Evolutionary conservation across 64 coral and sea anemone genomes (phyloP), one percentile per base, ranked within the genome.

Genomic region (Porites lutea): DNA sequence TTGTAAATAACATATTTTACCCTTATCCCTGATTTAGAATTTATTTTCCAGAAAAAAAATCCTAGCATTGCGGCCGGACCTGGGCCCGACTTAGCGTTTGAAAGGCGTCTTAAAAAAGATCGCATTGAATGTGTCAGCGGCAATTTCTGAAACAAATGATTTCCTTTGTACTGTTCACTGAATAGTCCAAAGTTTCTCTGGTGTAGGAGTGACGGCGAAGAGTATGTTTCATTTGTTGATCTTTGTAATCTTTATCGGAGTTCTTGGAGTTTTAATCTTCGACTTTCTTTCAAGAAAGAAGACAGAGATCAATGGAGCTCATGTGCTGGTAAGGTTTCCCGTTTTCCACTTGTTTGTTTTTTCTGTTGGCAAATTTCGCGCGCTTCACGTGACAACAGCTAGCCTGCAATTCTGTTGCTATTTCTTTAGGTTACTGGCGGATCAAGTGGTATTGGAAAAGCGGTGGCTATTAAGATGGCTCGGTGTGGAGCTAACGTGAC

Each of bases 391-490:
- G 68, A 22, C 9, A 22, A 72, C 10, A 43, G 23, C 12, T 44
- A 45, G 7, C 7, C 37, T 12, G 7, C 12, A 3, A 49, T 15
- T 46, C 15, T 82, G 1, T 85, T 52, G 27, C 27, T 37, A 37
- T 73, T 0, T 78, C 13, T 61, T 78, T 52, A 98, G 97, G 66
- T 98, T 49, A 98, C 97, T 45, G 97, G 97, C 9, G 97, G 97
- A 8, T 93, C 97, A 44, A 93, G 97, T 80, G 97, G 97, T 59
- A 98, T 98, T 51, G 97, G 97, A 15, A 90, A 93, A 23, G 87
- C 97, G 4, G n/a, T 98, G 52, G 97, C 97, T 0, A 62, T 96
- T 6, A 88, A 93, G 61, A 68, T 93, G 37, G 97, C 94, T 5
- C 75, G 91, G 66, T 79, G 74, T 61, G 90, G 93, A 9, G 97